phyloP scores from a whole-genome alignment of 1,140 invertebrate species.

The Phymorhynchus buccinoides region DNA sequence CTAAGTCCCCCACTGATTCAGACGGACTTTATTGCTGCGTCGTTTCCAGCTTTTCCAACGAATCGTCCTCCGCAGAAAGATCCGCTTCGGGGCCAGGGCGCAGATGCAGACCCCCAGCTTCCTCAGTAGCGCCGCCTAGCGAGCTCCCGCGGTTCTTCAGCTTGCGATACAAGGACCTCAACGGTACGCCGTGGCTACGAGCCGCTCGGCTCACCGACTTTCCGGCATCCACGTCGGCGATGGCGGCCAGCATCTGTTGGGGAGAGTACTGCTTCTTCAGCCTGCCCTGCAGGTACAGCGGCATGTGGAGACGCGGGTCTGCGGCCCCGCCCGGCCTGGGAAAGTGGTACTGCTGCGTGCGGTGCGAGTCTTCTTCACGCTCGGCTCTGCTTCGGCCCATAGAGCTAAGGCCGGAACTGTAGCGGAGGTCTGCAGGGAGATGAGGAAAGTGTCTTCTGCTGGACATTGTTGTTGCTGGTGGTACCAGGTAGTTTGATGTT shows the following conservation, averaged over 20 bases:
- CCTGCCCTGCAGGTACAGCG: not conserved
- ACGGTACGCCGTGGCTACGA: constrained; percentile 9
- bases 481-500: too few relatives aligned
- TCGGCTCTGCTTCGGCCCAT: too few relatives aligned
- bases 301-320: not conserved
- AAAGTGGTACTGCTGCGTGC: not conserved
- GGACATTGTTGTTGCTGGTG: too few relatives aligned
- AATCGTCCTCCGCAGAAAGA: not conserved
- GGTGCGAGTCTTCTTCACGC: too few relatives aligned
- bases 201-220: constrained; percentile 16
- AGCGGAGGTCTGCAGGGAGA: not conserved
- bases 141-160: constrained; percentile 12
- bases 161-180: constrained; percentile 22
- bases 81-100: not conserved
- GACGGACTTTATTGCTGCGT: not conserved
- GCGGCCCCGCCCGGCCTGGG: not conserved
- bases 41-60: not conserved
- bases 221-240: constrained; percentile 22
- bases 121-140: not conserved
- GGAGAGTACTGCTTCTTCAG: constrained; percentile 25
- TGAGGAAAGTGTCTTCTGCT: not conserved
- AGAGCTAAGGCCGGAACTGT: too few relatives aligned
- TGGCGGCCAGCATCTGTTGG: constrained; percentile 17
- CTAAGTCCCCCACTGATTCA: too few relatives aligned
- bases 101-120: not conserved